A percentile compares a stretch with the other conserved stretches of the same genome.
These are phyloP conservation scores for Perithous albicinctus DNA, from an alignment of 2,888 invertebrate genomes.

Conservation along the genomic window DNA sequence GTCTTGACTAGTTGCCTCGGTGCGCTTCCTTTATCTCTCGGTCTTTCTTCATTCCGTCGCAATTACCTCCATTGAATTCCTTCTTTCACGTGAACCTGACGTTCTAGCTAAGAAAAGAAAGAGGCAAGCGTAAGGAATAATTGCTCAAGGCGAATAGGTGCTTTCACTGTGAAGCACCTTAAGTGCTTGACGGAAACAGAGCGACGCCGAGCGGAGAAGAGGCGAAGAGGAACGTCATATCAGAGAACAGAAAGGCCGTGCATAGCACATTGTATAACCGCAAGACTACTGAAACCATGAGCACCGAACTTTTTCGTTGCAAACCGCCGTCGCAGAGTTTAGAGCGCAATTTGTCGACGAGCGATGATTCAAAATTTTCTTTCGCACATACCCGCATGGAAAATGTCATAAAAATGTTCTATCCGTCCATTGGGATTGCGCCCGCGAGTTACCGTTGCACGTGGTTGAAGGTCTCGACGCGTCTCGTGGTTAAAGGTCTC, in stretches of 20 bases:
- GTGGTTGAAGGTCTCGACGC: constrained; percentile 38
- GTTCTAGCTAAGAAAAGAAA: constrained; percentile 20
- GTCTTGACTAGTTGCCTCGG: constrained; percentile 6
- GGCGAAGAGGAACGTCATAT: not conserved
- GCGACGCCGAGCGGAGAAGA: not conserved
- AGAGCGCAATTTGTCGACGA: not conserved
- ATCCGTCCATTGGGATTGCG: not conserved
- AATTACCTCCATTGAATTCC: constrained; percentile 37
- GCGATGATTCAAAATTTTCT: constrained; percentile 34
- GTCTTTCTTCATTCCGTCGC: constrained; percentile 23
- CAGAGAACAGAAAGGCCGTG: not conserved
- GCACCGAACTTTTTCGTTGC: not conserved
- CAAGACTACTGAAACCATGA: not conserved
- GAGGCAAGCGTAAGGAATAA: constrained; percentile 35
- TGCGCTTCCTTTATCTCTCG: constrained; percentile 25
- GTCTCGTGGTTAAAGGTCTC: constrained; percentile 7
- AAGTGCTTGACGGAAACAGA: constrained; percentile 22
- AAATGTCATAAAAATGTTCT: constrained; percentile 22
- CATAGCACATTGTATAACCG: not conserved
- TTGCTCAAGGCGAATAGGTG: constrained; percentile 40
- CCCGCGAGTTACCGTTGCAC: constrained; percentile 1
- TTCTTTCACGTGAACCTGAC: constrained; percentile 32
- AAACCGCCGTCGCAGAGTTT: not conserved
- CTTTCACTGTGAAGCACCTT: constrained; percentile 10
- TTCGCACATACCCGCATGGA: constrained; percentile 5